These are phyloP conservation scores for Harpegnathos saltator DNA, from an alignment of 1,140 invertebrate genomes.

Conservation along the genomic window DNA sequence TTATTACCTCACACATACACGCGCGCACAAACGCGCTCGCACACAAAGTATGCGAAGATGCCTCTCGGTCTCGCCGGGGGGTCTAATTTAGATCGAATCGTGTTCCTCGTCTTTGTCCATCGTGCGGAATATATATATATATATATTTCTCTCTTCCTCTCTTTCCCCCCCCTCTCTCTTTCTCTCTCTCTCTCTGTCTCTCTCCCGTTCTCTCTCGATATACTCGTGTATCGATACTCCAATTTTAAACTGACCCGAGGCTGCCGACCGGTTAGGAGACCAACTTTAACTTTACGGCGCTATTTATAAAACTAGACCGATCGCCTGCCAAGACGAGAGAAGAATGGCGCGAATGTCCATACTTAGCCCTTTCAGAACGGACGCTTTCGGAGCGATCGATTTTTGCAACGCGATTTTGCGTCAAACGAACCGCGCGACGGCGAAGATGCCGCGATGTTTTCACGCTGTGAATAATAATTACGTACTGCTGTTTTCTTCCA, in stretches of 20 bases:
- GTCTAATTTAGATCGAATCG: neutral
- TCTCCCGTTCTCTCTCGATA: neutral
- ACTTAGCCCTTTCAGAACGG: neutral
- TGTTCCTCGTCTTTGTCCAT: neutral
- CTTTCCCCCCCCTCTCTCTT: too few species aligned
- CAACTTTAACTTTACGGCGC: neutral
- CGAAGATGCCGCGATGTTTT: too few species aligned
- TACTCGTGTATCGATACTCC: neutral
- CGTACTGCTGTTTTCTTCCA: too few species aligned
- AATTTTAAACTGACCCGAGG: conserved; percentile 2
- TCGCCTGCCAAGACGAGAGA: conserved; percentile 14
- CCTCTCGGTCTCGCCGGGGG: neutral
- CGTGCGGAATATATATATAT: neutral
- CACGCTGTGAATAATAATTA: too few species aligned
- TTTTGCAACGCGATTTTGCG: too few species aligned
- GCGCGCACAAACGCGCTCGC: too few species aligned
- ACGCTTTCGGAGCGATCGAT: neutral
- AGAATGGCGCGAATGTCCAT: conserved; percentile 8
- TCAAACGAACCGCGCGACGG: too few species aligned
- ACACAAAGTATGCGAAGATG: too few species aligned
- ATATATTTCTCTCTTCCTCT: neutral
- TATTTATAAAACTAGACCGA: conserved; percentile 36
- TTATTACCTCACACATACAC: too few species aligned
- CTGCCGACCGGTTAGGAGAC: neutral
- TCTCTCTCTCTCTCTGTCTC: too few species aligned